Base-by-base conservation (phyloP, 2,113 vertebrate species). In the Passer domesticus region DNA sequence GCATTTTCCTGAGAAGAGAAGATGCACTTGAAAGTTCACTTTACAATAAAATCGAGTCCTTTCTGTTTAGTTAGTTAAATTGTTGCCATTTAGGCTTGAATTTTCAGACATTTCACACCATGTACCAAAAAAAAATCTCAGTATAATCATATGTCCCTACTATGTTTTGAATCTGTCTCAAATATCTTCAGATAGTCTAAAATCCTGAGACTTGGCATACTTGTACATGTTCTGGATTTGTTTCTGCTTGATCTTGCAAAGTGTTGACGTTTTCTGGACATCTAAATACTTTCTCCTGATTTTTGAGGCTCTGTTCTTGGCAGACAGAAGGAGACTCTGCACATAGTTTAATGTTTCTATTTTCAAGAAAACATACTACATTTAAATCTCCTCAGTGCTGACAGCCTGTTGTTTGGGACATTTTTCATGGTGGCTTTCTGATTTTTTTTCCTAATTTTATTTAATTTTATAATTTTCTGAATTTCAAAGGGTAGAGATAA, bases 231-330 rank as follows among this genome's bases (percentile, higher is more conserved):
- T 91, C 35, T 66, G 80, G 27, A 59, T 74, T 90, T 75, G 39
- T 77, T 94, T 95, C 80, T 94, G 64, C 53, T 55, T 93, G 78
- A 75, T 87, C 64, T 90, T 93, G 53, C 18, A 35, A 90, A 67
- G 67, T 83, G 62, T 79, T 89, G 79, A 77, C 52, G 49, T 17
- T 92, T 85, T 12, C 63, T 74, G 78, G 67, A 86, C 35, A 79
- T 44, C 30, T 83, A 70, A 81, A 88, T 86, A 18, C n/a, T 92
- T 92, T 60, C 66, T 89, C 44, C 64, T 78, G 44, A 72, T 78
- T 90, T 93, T 74, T 91, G 49, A 62, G 33, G n/a, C 30, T 75
- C 47, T 74, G 31, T 77, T 87, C 55, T 74, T 87, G 73, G 56
- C 90, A 83, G 11, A 16, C 23, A 59, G 55, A 80, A 92, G 13